Evolutionary conservation across 2,113 vertebrate genomes (phyloP).

Genomic region (Heterotis niloticus): DNA sequence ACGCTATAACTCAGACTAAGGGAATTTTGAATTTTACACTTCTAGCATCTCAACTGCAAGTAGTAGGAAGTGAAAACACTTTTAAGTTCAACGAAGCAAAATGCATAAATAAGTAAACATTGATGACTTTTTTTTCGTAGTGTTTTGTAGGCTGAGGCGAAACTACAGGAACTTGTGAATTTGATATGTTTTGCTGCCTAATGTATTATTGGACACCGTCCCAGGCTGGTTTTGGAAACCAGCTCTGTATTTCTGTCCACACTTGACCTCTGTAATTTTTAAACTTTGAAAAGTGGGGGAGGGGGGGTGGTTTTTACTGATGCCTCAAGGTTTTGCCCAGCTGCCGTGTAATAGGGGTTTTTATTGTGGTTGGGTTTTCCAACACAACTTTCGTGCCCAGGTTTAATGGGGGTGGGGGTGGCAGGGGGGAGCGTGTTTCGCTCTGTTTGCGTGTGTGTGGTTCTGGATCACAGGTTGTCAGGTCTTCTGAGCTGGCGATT

Average conservation of each 20-base stretch:
- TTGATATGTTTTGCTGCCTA: constrained; percentile 14
- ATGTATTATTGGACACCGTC: background rate
- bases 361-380: constrained; percentile 15
- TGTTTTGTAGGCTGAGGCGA: background rate
- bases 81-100: too few species aligned
- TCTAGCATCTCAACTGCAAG: too few species aligned
- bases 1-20: too few species aligned
- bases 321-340: constrained; percentile 7
- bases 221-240: constrained; percentile 23
- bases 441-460: background rate
- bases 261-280: constrained; percentile 29
- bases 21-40: too few species aligned
- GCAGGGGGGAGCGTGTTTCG: background rate
- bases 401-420: background rate
- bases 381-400: constrained; percentile 6
- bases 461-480: constrained; percentile 5
- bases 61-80: too few species aligned
- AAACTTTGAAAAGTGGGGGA: constrained; percentile 4
- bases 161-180: background rate
- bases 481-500: background rate
- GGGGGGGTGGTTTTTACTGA: constrained; percentile 13
- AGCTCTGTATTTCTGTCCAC: constrained; percentile 14
- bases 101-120: background rate
- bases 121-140: background rate
- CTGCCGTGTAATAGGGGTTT: constrained; percentile 20